Base-by-base conservation (phyloP, 2,797 vertebrate species). In the Florisuga fusca region DNA sequence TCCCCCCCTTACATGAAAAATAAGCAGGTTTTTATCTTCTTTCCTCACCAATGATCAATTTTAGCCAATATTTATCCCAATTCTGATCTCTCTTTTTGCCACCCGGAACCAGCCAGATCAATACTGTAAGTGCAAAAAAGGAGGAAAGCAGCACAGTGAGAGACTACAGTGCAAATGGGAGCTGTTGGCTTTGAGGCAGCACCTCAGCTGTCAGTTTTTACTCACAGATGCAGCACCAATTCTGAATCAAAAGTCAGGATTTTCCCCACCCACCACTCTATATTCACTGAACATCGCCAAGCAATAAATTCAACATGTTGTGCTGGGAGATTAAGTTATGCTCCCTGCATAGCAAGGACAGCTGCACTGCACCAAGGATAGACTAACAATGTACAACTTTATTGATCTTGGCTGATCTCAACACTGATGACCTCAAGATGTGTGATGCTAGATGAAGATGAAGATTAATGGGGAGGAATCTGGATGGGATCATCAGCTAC, bases 311-410 rank as follows among this genome's bases (percentile, higher is more conserved):
- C 62, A 92, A 46, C 89, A 68, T 2, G 2, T 94, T 7, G 0
- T 5, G 4, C 80, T 74, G 76, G 72, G 66, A 94, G 76, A 91
- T 94, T 90, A 89, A 96, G 14, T 90, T 94, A 86, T 85, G 22
- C 72, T 95, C 89, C 77, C 69, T 77, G 94, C 91, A 92, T 88
- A 96, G 93, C 96, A 97, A 93, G 78, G 91, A 87, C 93, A 97
- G 96, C 95, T 98, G 95, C 82, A 58, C 88, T 74, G 33, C 75
- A 83, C 90, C 2, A 22, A 76, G 69, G 72, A 58, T 57, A 41
- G 25, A 58, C 66, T 95, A 85, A 19, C 68, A 89, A 81, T 53
- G 75, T 82, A 84, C 83, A 93, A 88, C 94, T 95, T 68, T 91
- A 92, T 95, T 96, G 95, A 94, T 97, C 87, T 93, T 80, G 93